A percentile compares a stretch with the other conserved stretches of the same genome.
Conservation (phyloP, 2,113 vertebrate genomes). For the Psilopogon haemacephalus region DNA sequence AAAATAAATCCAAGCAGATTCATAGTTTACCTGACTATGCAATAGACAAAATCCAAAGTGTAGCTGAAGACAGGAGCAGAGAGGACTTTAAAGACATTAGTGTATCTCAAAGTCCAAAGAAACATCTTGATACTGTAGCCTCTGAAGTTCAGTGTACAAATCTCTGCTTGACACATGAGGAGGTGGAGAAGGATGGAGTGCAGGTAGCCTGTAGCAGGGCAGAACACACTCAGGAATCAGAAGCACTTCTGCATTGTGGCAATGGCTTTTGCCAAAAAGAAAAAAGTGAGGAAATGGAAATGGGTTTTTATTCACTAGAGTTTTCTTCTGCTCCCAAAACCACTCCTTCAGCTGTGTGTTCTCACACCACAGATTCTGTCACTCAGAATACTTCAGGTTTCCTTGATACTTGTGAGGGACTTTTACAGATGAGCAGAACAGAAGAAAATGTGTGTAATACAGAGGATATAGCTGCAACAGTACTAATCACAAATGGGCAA, state of each 20-base stretch:
- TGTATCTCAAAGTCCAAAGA: slow-evolving; percentile 20
- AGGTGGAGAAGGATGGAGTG: neutral
- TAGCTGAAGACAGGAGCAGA: neutral
- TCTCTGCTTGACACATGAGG: neutral
- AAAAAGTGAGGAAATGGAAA: neutral
- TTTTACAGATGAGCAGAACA: neutral
- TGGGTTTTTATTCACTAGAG: neutral
- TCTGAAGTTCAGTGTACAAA: neutral
- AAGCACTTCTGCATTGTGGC: neutral
- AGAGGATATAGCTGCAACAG: neutral
- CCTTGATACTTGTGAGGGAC: neutral
- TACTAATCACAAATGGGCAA: neutral
- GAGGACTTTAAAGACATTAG: slow-evolving; percentile 5
- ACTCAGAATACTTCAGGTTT: neutral
- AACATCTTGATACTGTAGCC: neutral
- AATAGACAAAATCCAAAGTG: neutral
- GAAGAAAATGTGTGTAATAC: neutral
- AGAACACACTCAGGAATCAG: neutral
- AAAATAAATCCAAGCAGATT: slow-evolving; percentile 61
- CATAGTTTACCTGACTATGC: neutral
- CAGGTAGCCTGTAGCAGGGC: neutral
- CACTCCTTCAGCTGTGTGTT: neutral
- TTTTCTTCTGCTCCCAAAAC: neutral
- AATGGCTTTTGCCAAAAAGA: slow-evolving; percentile 23
- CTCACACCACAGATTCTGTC: neutral